Conservation (phyloP, 2,113 vertebrate species). For the Scopus umbretta region DNA sequence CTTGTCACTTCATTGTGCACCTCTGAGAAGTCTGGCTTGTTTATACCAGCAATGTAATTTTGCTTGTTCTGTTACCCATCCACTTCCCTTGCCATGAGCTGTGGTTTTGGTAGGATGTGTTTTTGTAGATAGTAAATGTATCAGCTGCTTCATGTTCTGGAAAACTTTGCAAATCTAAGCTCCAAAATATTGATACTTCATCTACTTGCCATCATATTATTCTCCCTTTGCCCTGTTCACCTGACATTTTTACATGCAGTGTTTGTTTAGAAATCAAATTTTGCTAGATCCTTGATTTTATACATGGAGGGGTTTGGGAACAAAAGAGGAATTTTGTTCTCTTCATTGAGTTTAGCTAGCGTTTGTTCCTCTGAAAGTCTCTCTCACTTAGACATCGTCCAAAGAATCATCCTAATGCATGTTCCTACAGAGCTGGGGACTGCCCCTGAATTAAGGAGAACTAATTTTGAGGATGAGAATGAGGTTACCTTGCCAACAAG, state of each 20-base stretch:
- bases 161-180: background rate
- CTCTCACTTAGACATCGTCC: background rate
- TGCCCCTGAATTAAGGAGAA: background rate
- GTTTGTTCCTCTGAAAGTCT: background rate
- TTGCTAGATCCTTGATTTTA: background rate
- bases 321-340: background rate
- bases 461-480: background rate
- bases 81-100: background rate
- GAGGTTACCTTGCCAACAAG: background rate
- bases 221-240: background rate
- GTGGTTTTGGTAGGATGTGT: background rate
- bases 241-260: background rate
- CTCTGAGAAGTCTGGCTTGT: background rate
- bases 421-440: background rate
- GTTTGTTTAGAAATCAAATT: background rate
- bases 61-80: background rate
- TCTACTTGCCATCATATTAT: background rate
- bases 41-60: background rate
- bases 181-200: background rate
- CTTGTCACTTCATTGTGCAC: accelerated
- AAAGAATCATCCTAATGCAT: background rate
- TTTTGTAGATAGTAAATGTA: background rate
- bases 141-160: background rate
- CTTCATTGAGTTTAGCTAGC: background rate
- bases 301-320: background rate